These are phyloP conservation scores for Adineta ricciae DNA, from an alignment of 2,888 invertebrate genomes.

Conservation along the genomic window DNA sequence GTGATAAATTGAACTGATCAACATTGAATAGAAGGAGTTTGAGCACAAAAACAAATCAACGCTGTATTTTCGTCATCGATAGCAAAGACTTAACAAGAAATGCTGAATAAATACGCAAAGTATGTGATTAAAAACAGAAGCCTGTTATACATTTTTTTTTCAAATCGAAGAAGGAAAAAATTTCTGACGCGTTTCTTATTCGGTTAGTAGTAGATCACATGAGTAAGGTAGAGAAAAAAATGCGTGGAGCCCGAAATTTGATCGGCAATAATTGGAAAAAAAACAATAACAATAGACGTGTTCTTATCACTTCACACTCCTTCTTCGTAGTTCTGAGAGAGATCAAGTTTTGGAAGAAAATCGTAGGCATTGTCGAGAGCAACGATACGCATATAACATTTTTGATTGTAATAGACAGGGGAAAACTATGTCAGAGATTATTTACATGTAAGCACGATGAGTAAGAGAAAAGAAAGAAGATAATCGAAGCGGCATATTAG, in stretches of 20 bases:
- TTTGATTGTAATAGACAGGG: background rate
- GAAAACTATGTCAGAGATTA: background rate
- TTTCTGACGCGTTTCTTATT: background rate
- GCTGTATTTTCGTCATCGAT: too few species aligned
- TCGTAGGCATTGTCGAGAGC: background rate
- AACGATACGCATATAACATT: background rate
- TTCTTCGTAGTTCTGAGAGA: background rate
- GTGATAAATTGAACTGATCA: background rate
- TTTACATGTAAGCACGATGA: background rate
- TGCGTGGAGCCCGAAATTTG: background rate
- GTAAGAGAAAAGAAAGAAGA: background rate
- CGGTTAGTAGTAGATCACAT: background rate
- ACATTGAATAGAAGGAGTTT: background rate
- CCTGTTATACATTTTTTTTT: background rate
- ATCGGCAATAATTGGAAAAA: background rate
- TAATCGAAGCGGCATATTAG: background rate
- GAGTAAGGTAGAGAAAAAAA: background rate
- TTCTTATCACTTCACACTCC: background rate
- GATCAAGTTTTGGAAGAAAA: background rate
- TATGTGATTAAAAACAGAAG: background rate
- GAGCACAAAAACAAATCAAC: background rate
- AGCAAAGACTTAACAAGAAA: background rate
- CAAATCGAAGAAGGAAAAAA: background rate
- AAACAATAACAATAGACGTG: background rate
- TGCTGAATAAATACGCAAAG: background rate